phyloP scores from a whole-genome alignment of 1,140 invertebrate species.

The Holcopasites calliopsidis region DNA sequence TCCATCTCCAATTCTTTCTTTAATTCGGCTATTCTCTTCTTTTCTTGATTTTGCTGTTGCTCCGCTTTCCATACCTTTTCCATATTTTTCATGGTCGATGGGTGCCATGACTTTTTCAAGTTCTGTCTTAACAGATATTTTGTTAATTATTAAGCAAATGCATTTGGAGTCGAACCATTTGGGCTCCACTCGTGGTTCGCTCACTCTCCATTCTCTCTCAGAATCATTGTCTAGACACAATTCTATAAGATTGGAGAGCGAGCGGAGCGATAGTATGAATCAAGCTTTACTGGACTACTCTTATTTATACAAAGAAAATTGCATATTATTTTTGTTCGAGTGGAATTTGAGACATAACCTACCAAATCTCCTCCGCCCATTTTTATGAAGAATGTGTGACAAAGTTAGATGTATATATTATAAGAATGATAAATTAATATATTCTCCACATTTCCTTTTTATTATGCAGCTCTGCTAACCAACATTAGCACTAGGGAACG shows the following conservation, averaged over 20 bases:
- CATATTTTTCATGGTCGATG: constrained; percentile 88
- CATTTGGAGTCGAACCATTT: no score
- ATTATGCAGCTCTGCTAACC: no score
- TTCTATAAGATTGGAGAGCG: no score
- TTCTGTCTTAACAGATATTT: constrained; percentile 78
- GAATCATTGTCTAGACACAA: no score
- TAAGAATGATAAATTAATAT: not conserved
- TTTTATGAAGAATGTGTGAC: constrained; percentile 50
- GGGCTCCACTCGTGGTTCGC: no score
- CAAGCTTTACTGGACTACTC: not conserved
- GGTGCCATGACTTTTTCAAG: constrained; percentile 90
- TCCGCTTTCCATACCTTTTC: constrained; percentile 89
- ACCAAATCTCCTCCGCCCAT: constrained; percentile 83
- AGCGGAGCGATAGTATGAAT: no score
- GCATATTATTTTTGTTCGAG: not conserved
- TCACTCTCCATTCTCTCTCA: no score
- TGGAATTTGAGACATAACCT: constrained; percentile 59
- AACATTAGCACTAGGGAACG: no score
- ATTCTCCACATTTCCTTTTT: no score
- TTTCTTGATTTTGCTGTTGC: constrained; percentile 85
- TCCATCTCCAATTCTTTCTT: constrained; percentile 85
- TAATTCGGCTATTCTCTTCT: constrained; percentile 84
- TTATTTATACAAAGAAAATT: not conserved
- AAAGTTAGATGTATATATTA: not conserved
- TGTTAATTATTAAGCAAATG: not conserved